Percentiles rank a stretch among this genome's conserved stretches.
Conservation (phyloP, 23 tunicate species). For the Styela clava region DNA sequence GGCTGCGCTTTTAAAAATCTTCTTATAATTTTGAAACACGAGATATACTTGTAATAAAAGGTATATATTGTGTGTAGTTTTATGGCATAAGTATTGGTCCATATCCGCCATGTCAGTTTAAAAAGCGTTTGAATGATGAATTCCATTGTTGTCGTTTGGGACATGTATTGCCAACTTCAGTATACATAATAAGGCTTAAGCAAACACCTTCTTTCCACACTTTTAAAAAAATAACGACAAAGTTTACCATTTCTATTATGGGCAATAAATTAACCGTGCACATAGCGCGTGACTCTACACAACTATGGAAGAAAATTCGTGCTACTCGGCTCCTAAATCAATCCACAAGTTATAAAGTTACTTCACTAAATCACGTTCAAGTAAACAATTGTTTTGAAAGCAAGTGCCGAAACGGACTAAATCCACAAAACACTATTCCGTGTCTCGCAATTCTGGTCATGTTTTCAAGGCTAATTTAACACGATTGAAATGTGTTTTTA, state of each 20-base stretch:
- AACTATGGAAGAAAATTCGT: not conserved
- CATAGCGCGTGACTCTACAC: constrained; percentile 3
- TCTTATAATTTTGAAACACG: too few relatives aligned
- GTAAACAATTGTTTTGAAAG: constrained; percentile 15
- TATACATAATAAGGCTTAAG: not conserved
- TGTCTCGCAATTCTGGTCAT: not conserved
- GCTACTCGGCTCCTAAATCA: not conserved
- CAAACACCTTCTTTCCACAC: not conserved
- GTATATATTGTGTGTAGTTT: too few relatives aligned
- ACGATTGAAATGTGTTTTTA: constrained; percentile 5
- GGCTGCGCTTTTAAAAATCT: too few relatives aligned
- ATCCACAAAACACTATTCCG: not conserved
- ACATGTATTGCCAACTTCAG: not conserved
- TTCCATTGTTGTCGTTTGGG: not conserved
- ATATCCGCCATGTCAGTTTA: too few relatives aligned
- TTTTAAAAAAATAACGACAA: not conserved
- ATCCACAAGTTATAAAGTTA: not conserved
- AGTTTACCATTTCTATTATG: not conserved
- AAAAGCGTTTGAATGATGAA: too few relatives aligned
- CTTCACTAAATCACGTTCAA: constrained; percentile 23
- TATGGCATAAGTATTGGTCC: too few relatives aligned
- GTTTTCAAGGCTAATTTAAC: constrained; percentile 29
- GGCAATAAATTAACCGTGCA: constrained; percentile 11
- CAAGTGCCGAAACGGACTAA: not conserved
- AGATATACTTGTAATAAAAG: too few relatives aligned